phyloP scores from a whole-genome alignment of 2,113 vertebrate genomes.

The Erinaceus europaeus region DNA sequence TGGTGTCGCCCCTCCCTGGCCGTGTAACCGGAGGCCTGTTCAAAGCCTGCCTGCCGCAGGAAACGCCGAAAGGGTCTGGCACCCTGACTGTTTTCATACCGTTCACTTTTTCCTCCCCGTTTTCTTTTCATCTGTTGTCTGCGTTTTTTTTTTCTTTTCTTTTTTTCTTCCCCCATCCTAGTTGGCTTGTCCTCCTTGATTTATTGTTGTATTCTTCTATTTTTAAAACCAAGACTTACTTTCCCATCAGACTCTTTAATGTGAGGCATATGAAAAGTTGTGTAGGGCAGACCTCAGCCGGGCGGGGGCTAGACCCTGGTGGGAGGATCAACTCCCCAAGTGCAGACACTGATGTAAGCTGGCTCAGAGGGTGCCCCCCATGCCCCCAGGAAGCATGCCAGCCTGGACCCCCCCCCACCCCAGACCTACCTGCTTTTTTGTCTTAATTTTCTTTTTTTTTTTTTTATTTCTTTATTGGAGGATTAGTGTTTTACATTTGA shows the following conservation, averaged over 20 bases:
- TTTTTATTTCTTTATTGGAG: too few relatives aligned
- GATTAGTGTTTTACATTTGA: too few relatives aligned
- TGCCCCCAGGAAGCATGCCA: conserved; percentile 58
- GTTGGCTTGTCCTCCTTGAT: conserved; percentile 78
- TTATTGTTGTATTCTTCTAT: conserved; percentile 84
- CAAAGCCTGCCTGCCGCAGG: conserved; percentile 73
- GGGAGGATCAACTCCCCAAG: conserved; percentile 49
- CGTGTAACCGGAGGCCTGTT: conserved; percentile 49
- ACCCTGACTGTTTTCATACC: conserved; percentile 77
- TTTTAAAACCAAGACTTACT: conserved; percentile 84
- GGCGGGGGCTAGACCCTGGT: conserved; percentile 60
- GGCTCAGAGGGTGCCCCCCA: too few relatives aligned
- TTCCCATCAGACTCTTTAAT: conserved; percentile 77
- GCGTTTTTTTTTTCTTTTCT: conserved; percentile 77
- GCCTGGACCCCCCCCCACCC: conserved; percentile 61
- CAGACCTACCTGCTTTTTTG: too few relatives aligned
- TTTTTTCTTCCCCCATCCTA: too few relatives aligned
- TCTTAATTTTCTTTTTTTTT: too few relatives aligned
- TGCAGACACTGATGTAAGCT: conserved; percentile 45
- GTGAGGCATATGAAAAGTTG: conserved; percentile 78
- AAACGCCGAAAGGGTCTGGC: conserved; percentile 81
- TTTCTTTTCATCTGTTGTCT: conserved; percentile 82
- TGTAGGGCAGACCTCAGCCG: conserved; percentile 73
- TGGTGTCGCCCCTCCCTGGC: conserved; percentile 68
- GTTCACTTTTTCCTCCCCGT: conserved; percentile 74